Conservation (phyloP, 2,113 vertebrate genomes). For the Oreochromis niloticus region DNA sequence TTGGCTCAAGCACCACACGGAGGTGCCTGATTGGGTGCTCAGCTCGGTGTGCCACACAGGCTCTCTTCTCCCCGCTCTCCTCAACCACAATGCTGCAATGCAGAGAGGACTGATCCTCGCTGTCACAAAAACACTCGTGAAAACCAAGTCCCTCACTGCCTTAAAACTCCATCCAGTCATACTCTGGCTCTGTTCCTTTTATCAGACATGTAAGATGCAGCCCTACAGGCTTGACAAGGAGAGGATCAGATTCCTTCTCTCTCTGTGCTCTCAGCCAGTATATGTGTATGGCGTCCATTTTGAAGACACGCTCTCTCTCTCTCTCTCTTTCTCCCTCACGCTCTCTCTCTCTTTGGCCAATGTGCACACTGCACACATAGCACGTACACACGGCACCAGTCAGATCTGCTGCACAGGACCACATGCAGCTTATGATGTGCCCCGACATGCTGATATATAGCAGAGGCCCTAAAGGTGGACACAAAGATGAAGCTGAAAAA, state of each 20-base stretch:
- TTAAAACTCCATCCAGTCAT: neutral
- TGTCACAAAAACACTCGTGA: constrained; percentile 23
- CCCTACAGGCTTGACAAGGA: constrained; percentile 20
- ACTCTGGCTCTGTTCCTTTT: neutral
- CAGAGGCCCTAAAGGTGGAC: constrained; percentile 29
- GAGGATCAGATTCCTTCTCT: constrained; percentile 47
- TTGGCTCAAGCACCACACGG: constrained; percentile 77
- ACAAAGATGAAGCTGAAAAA: constrained; percentile 42
- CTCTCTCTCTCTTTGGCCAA: neutral
- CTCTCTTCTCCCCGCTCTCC: constrained; percentile 80
- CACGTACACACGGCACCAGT: constrained; percentile 39
- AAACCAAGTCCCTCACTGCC: constrained; percentile 17
- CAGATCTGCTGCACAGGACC: constrained; percentile 37
- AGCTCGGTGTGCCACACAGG: constrained; percentile 72
- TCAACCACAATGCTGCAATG: constrained; percentile 93
- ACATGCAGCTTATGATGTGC: constrained; percentile 52
- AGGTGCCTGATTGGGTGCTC: constrained; percentile 79
- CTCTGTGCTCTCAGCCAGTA: constrained; percentile 37
- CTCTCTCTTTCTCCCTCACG: neutral
- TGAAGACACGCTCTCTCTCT: constrained; percentile 32
- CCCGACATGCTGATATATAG: constrained; percentile 42
- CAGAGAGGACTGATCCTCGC: constrained; percentile 79
- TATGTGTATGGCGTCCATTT: constrained; percentile 67
- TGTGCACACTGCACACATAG: constrained; percentile 24
- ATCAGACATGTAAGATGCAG: constrained; percentile 13